These are phyloP conservation scores for Aethes cnicana DNA, from an alignment of 2,888 invertebrate species.

Conservation along the genomic window DNA sequence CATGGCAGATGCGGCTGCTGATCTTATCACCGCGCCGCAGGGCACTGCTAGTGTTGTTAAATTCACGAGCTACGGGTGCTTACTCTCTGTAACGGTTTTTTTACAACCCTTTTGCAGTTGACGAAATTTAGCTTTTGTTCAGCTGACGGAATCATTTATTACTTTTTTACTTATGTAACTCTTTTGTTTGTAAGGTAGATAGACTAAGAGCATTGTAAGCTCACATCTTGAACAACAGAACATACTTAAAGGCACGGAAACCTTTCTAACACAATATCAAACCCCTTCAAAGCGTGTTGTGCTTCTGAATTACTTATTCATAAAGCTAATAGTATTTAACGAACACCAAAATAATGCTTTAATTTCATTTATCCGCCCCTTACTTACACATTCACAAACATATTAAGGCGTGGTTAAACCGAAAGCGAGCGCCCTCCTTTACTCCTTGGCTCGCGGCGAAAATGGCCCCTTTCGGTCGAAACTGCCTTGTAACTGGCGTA, in stretches of 20 bases:
- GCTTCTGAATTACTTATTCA: conserved; percentile 10
- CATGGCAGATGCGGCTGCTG: conserved; percentile 71
- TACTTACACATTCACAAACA: conserved; percentile 49
- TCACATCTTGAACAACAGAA: too few relatives aligned
- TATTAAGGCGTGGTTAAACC: conserved; percentile 68
- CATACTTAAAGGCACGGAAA: not conserved
- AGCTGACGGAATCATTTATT: conserved; percentile 20
- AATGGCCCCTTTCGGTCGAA: conserved; percentile 66
- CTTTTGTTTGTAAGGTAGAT: not conserved
- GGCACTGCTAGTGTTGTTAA: conserved; percentile 67
- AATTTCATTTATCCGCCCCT: conserved; percentile 38
- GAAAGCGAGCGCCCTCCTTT: conserved; percentile 61
- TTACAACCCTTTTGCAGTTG: conserved; percentile 44
- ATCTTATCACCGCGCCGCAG: conserved; percentile 74
- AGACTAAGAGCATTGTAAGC: too few relatives aligned
- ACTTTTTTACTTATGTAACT: conserved; percentile 1
- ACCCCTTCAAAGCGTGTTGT: not conserved
- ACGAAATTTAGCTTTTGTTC: conserved; percentile 29
- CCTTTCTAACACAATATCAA: not conserved
- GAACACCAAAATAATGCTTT: conserved; percentile 32
- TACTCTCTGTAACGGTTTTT: conserved; percentile 72
- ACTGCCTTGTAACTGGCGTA: conserved; percentile 64
- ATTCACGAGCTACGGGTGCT: conserved; percentile 62
- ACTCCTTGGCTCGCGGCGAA: conserved; percentile 62
- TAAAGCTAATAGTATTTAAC: conserved; percentile 11